Base-by-base conservation (phyloP, 2,797 vertebrate species). In the Hephaestus fuliginosus region DNA sequence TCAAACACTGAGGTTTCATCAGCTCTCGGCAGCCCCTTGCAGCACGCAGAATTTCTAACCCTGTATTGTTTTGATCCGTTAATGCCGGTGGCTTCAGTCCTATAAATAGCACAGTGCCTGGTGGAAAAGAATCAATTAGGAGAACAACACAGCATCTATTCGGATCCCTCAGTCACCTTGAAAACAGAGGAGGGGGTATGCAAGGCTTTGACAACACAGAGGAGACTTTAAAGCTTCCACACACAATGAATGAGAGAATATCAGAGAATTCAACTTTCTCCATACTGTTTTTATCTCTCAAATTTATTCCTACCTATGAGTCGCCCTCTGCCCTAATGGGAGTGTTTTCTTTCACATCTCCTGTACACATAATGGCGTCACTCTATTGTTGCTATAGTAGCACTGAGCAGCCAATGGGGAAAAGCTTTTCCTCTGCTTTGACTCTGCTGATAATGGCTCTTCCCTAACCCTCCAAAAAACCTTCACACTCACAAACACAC, bases 361-460 rank as follows among this genome's bases (percentile, higher is more conserved):
- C 57, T 49, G 70, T 62, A 67, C 82, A 58, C 82, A 84, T 63
- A 73, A 74, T 82, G 80, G 73, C 70, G 22, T 82, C 77, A 81
- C 65, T 48, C 65, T 81, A 51, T 41, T 81, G 93, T 94, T 94
- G 83, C 90, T 86, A 94, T 93, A 84, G 91, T 74, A 92, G 81
- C 85, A 25, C 41, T 30, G 30, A 70, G 70, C 63, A 75, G 84
- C 88, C 85, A 88, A 79, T 73, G 17, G 43, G 72, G 70, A 36
- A 10, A 12, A 56, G 70, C 70, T 33, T 69, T 61, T 63, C 68
- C 44, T 70, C 73, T 56, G 65, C 58, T 74, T 70, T 62, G 72
- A n/a, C 68, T 78, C 78, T 78, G 68, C 82, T 65, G 70, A 83
- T 76, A 62, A 15, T 46, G 63, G 58, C 79, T 76, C 62, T 68